Conservation (phyloP, 2,113 vertebrate genomes). For the Platysternon megacephalum region DNA sequence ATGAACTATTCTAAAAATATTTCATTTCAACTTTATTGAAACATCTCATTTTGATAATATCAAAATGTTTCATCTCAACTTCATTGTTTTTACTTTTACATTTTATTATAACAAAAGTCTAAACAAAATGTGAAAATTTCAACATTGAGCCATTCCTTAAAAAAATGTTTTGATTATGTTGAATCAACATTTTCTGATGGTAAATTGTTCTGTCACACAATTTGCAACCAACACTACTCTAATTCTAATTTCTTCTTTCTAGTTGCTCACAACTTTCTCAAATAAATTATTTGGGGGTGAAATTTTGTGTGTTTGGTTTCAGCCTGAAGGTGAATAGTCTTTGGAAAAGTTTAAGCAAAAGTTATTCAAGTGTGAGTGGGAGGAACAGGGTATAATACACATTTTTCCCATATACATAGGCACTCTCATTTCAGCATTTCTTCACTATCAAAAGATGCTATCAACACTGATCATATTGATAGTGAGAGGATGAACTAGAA, state of each 20-base stretch:
- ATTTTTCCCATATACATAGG: neutral
- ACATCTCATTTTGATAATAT: neutral
- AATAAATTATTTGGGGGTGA: neutral
- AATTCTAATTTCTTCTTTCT: neutral
- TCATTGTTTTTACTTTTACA: neutral
- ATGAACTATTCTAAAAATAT: neutral
- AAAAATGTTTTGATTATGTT: neutral
- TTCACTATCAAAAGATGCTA: neutral
- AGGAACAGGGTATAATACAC: neutral
- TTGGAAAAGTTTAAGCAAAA: neutral
- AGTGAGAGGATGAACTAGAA: neutral
- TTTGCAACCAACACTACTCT: neutral
- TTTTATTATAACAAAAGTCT: neutral
- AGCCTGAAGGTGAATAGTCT: neutral
- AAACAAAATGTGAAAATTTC: neutral
- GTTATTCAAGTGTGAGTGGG: neutral
- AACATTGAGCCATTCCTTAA: neutral
- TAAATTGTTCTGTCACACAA: neutral
- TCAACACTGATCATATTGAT: neutral
- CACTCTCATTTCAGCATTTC: neutral
- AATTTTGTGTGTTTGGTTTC: neutral
- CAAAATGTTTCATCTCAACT: neutral
- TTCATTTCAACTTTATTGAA: neutral
- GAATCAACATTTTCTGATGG: neutral
- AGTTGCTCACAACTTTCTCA: neutral